Conservation (phyloP, 1,140 invertebrate genomes). For the Drosophila nasuta region DNA sequence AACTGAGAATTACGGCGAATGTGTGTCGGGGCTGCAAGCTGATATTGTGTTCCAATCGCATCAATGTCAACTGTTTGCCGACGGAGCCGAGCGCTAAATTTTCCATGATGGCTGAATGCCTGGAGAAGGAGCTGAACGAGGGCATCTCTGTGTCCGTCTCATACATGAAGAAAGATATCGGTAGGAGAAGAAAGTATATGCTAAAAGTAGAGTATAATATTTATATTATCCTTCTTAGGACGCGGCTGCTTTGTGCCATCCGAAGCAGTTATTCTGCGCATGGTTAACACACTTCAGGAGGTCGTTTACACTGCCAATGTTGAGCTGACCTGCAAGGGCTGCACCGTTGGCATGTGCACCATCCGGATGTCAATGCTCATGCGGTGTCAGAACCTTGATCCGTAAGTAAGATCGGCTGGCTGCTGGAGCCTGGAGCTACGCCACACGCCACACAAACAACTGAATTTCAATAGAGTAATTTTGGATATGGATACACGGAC, state of each 20-base stretch:
- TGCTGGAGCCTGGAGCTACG: slow-evolving; percentile 45
- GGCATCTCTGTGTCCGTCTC: slow-evolving; percentile 46
- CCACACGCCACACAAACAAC: slow-evolving; percentile 12
- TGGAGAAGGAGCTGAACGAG: slow-evolving; percentile 48
- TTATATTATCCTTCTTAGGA: slow-evolving; percentile 20
- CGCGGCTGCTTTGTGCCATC: slow-evolving; percentile 59
- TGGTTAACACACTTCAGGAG: slow-evolving; percentile 33
- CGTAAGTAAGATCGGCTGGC: slow-evolving; percentile 60
- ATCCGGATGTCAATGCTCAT: slow-evolving; percentile 57
- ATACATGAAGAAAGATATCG: slow-evolving; percentile 63
- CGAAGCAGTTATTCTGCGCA: slow-evolving; percentile 34
- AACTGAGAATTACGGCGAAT: slow-evolving; percentile 24
- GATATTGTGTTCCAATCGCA: slow-evolving; percentile 32
- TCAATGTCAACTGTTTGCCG: slow-evolving; percentile 60
- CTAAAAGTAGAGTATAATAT: neutral
- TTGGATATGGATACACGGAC: slow-evolving; percentile 41
- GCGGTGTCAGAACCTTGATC: slow-evolving; percentile 48
- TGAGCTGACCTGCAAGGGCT: slow-evolving; percentile 65
- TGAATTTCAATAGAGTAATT: slow-evolving; percentile 72
- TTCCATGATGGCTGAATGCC: slow-evolving; percentile 49
- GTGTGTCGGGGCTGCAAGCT: slow-evolving; percentile 55
- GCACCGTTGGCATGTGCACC: slow-evolving; percentile 60
- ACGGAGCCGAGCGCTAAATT: slow-evolving; percentile 30
- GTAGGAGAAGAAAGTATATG: slow-evolving; percentile 22
- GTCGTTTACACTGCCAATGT: slow-evolving; percentile 52